These are phyloP conservation scores for Cynodonichthys magdalenae DNA, from an alignment of 2,797 vertebrate genomes.

Conservation along the genomic window DNA sequence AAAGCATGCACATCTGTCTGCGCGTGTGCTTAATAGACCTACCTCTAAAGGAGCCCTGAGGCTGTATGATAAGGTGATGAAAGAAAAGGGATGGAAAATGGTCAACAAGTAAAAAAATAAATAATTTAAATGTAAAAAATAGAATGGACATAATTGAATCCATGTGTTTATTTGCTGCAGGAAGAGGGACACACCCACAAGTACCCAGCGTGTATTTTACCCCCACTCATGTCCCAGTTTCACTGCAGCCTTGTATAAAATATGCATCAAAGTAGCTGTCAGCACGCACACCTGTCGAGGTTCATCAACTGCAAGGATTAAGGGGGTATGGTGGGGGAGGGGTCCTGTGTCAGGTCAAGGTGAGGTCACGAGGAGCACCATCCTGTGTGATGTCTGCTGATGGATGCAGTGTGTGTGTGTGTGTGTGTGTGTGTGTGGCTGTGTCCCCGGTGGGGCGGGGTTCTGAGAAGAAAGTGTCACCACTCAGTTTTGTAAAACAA, in stretches of 20 bases:
- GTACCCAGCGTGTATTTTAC: constrained; percentile 49
- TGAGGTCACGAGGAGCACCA: constrained; percentile 39
- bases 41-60: constrained; percentile 53
- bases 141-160: constrained; percentile 41
- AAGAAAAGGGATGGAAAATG: constrained; percentile 32
- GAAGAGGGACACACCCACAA: constrained; percentile 47
- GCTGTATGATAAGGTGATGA: constrained; percentile 58
- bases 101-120: constrained; percentile 15
- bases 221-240: constrained; percentile 67
- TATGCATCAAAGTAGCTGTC: constrained; percentile 62
- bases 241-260: constrained; percentile 63
- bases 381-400: constrained; percentile 22
- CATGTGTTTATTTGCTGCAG: constrained; percentile 38
- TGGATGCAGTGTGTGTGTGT: constrained; percentile 17
- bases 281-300: constrained; percentile 50
- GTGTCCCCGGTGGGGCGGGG: background rate
- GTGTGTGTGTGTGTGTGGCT: background rate
- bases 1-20: constrained; percentile 37
- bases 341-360: constrained; percentile 57
- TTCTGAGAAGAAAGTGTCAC: constrained; percentile 68
- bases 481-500: constrained; percentile 62
- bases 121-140: no score
- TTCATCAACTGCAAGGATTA: constrained; percentile 35
- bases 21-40: constrained; percentile 54
- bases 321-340: constrained; percentile 1